Percentiles rank a stretch among this genome's conserved stretches.
Conservation (phyloP, 2,113 vertebrate species). For the Indicator indicator region DNA sequence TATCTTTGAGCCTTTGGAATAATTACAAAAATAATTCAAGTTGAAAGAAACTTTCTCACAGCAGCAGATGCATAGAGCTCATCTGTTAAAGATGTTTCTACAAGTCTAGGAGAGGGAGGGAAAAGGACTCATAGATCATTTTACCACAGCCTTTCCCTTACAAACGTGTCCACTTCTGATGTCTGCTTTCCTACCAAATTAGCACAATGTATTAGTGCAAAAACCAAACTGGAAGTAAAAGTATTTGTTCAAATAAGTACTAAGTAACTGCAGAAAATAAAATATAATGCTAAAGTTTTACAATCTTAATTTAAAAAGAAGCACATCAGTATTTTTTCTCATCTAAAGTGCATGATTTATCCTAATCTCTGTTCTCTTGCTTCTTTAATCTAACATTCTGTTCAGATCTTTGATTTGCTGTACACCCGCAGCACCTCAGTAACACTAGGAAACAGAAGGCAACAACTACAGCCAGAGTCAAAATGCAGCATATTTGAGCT, state of each 20-base stretch:
- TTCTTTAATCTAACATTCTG: neutral
- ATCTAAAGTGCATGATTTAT: neutral
- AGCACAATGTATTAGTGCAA: neutral
- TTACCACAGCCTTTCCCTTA: neutral
- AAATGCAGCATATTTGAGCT: neutral
- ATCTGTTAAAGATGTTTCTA: constrained; percentile 46
- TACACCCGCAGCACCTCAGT: neutral
- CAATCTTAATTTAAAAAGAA: neutral
- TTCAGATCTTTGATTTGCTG: neutral
- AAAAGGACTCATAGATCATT: neutral
- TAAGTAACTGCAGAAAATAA: neutral
- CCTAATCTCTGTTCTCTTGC: neutral
- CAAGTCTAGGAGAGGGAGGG: neutral
- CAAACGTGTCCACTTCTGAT: neutral
- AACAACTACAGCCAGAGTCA: neutral
- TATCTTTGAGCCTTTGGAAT: constrained; percentile 50
- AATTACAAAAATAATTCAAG: constrained; percentile 43
- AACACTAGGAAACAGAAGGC: neutral
- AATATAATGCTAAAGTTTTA: neutral
- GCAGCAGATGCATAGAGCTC: constrained; percentile 50
- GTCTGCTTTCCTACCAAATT: neutral
- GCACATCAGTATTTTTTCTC: neutral
- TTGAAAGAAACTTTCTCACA: constrained; percentile 59
- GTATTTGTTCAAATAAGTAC: neutral
- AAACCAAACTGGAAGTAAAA: neutral